phyloP scores from a whole-genome alignment of 2,797 vertebrate genomes.

The Crocidura indochinensis region DNA sequence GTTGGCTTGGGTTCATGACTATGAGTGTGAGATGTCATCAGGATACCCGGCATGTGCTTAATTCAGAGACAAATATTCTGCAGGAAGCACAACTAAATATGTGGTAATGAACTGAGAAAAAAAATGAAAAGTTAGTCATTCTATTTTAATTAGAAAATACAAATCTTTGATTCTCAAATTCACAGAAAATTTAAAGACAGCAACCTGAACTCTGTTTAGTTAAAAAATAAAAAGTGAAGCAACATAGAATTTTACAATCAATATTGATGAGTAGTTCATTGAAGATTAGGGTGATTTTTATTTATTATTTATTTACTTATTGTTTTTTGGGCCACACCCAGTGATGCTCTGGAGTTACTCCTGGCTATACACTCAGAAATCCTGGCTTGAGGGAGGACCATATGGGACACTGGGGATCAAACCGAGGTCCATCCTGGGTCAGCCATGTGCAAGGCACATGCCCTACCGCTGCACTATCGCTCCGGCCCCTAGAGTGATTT shows the following conservation, averaged over 20 bases:
- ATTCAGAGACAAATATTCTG: background rate
- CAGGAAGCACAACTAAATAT: background rate
- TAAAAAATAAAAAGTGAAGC: conserved; percentile 39
- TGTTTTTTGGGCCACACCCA: too few species aligned
- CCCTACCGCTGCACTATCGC: too few species aligned
- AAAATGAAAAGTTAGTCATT: conserved; percentile 17
- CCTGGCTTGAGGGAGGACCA: too few species aligned
- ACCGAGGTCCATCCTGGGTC: too few species aligned
- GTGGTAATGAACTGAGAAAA: background rate
- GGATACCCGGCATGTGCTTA: background rate
- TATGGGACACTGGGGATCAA: too few species aligned
- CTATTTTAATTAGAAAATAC: background rate
- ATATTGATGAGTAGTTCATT: background rate
- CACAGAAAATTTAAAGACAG: conserved; percentile 18
- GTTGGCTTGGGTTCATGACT: background rate
- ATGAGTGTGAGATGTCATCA: background rate
- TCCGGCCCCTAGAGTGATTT: too few species aligned
- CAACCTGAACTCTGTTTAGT: background rate
- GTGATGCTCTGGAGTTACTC: too few species aligned
- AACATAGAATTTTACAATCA: background rate
- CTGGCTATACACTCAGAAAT: too few species aligned
- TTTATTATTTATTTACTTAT: too few species aligned
- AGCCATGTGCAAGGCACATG: too few species aligned
- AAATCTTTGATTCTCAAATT: background rate
- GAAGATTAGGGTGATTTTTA: background rate